Percentiles rank a stretch among this genome's conserved stretches.
Conservation (phyloP, 2,797 vertebrate species). For the Gymnopithys bicolor region DNA sequence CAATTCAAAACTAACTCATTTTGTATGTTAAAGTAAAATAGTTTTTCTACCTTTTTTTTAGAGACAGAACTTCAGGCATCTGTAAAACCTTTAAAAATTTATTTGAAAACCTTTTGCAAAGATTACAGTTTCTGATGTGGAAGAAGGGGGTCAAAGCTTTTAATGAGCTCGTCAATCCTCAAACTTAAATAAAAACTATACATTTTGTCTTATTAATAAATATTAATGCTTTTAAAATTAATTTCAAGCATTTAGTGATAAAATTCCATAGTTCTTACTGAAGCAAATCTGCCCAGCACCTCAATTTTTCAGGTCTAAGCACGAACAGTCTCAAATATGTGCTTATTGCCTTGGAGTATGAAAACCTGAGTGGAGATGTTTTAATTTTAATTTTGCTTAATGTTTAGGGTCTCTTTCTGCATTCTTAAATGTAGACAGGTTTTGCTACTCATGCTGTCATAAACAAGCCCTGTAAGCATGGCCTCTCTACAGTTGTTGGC, state of each 20-base stretch:
- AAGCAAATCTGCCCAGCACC: not conserved
- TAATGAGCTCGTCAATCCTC: not conserved
- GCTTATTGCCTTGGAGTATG: not conserved
- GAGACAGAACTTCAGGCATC: not conserved
- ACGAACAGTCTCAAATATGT: not conserved
- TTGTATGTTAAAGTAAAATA: conserved; percentile 7
- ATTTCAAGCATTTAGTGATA: not conserved
- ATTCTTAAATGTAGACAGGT: not conserved
- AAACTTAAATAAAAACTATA: not conserved
- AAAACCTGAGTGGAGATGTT: not conserved
- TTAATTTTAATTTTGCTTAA: not conserved
- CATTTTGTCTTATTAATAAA: not conserved
- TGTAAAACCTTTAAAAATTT: not conserved
- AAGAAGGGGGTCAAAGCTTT: not conserved
- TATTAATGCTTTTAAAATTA: not conserved
- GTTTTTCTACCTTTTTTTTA: conserved; percentile 12
- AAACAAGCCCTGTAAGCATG: not conserved
- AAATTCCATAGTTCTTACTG: not conserved
- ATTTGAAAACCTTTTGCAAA: conserved; percentile 26
- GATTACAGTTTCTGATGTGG: not conserved
- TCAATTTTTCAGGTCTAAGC: not conserved
- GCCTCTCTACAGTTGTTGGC: not conserved
- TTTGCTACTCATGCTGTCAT: not conserved
- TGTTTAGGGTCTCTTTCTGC: not conserved
- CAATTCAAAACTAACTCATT: not conserved